Base-by-base conservation (phyloP, 2,888 invertebrate species). In the Ceramica pisi region DNA sequence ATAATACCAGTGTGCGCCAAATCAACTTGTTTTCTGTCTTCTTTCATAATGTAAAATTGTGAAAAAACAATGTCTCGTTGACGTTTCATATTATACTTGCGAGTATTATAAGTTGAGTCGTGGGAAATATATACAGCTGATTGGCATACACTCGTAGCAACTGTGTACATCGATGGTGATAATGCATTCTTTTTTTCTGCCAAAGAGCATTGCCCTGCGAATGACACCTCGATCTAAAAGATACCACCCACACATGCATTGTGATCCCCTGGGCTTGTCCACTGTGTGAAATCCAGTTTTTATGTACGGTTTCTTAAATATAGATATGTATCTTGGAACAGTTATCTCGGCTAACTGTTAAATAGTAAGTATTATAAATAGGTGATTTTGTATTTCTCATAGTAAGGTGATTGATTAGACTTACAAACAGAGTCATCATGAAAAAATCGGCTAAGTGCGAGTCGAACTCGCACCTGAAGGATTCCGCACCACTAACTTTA, bases 171-270 rank as follows among this genome's bases (percentile, higher is more conserved):
- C 9, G 12, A 26, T 46, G 26, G 61, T 50, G 75, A 66, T 62
- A 67, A 67, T 38, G 70, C 57, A 66, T 55, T 71, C 7, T 60
- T 67, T 71, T 67, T 23, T 63, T 46, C 31, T 51, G 50, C 56
- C 7, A n/a, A 57, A 68, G 84, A 70, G 67, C 85, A 80, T 75
- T 85, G 84, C 44, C 85, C 53, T 59, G 10, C 9, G 9, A 48
- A 60, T 5, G 59, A 69, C 69, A 67, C 26, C 38, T 26, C 53
- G 14, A 23, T 51, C 21, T 31, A 21, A 26, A 44, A 66, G 60
- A 69, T 66, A 59, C 73, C 80, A 72, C 85, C 81, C 65, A 84
- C 84, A 57, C 66, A n/a, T 55, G 48, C 55, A 83, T 85, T 81
- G 71, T 85, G 44, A 72, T 69, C 66, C 60, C 66, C 60, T 78